phyloP scores from a whole-genome alignment of 2,797 vertebrate species.

The Toxotes lorentzi region DNA sequence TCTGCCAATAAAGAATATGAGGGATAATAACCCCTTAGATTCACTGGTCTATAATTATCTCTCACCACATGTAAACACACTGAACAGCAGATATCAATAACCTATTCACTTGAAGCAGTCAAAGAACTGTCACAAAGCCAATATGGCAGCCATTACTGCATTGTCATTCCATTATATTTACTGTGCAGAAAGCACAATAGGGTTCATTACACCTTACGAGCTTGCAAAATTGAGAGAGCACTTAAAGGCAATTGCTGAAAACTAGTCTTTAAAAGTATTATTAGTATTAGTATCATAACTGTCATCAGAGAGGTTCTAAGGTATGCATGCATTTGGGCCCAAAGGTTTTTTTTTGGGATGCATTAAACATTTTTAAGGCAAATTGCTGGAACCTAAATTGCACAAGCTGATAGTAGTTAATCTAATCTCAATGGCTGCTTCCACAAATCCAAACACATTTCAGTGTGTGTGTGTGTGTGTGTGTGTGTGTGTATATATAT shows the following conservation, averaged over 20 bases:
- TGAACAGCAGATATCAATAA: neutral
- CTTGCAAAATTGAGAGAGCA: neutral
- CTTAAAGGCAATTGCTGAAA: neutral
- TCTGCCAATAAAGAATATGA: neutral
- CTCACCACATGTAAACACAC: slow-evolving; percentile 3
- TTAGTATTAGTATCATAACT: no score
- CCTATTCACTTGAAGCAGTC: neutral
- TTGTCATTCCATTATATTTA: neutral
- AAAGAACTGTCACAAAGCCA: slow-evolving; percentile 2
- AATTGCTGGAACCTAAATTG: no score
- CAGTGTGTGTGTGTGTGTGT: neutral
- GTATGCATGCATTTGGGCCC: no score
- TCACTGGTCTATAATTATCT: neutral
- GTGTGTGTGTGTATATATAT: no score
- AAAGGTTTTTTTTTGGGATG: neutral
- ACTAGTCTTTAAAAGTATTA: neutral
- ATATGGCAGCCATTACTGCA: neutral
- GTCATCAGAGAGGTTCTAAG: no score
- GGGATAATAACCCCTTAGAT: neutral
- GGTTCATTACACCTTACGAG: neutral
- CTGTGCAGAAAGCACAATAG: neutral
- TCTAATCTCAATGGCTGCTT: neutral
- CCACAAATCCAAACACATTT: neutral
- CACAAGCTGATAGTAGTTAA: neutral
- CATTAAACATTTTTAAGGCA: no score